Conservation (phyloP, 2,888 invertebrate species). For the Ectemnius continuus region DNA sequence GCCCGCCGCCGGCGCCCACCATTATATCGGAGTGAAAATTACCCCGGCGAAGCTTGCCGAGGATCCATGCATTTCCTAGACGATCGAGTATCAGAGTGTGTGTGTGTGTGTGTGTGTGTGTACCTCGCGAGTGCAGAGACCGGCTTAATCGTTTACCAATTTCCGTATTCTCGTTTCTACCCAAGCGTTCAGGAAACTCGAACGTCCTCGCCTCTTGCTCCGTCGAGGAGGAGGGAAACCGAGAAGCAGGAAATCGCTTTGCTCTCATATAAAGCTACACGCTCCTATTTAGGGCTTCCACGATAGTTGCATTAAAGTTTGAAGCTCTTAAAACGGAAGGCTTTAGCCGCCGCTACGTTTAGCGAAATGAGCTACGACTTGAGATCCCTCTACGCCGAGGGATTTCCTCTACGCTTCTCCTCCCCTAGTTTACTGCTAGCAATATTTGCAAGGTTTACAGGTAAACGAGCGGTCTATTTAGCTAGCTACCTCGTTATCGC, state of each 20-base stretch:
- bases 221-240: slow-evolving; percentile 7
- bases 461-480: too few species aligned
- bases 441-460: too few species aligned
- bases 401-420: too few species aligned
- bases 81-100: slow-evolving; percentile 23
- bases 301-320: not conserved
- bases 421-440: too few species aligned
- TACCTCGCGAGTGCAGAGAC: slow-evolving; percentile 1
- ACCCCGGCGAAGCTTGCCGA: slow-evolving; percentile 20
- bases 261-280: slow-evolving; percentile 18
- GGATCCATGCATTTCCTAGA: slow-evolving; percentile 35
- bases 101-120: too few species aligned
- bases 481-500: too few species aligned
- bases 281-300: slow-evolving; percentile 10
- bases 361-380: too few species aligned
- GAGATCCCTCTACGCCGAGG: too few species aligned
- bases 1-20: not conserved
- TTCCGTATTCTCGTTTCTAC: slow-evolving; percentile 32
- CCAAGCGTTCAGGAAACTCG: slow-evolving; percentile 19
- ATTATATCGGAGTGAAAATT: slow-evolving; percentile 26
- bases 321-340: slow-evolving; percentile 13
- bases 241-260: slow-evolving; percentile 28
- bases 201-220: not conserved
- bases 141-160: slow-evolving; percentile 41
- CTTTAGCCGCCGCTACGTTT: not conserved